Percentiles rank a stretch among this genome's conserved stretches.
phyloP scores from a whole-genome alignment of 2,113 vertebrate genomes.

The Eretmodus cyanostictus region DNA sequence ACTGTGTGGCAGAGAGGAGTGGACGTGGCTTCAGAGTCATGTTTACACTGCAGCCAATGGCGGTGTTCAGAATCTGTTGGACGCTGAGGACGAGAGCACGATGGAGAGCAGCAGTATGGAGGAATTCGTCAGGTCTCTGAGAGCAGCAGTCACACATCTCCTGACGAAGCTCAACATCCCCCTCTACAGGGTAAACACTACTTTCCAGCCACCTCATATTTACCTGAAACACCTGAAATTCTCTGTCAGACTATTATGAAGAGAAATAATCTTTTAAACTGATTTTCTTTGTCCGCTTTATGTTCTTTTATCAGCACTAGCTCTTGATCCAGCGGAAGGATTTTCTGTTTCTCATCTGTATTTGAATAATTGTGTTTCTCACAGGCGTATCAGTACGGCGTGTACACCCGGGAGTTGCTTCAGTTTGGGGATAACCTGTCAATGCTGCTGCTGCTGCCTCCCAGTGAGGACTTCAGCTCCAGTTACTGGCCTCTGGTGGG shows the following conservation, averaged over 20 bases:
- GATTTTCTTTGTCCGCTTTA: neutral
- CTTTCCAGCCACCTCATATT: neutral
- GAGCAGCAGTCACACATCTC: constrained; percentile 63
- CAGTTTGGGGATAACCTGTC: constrained; percentile 68
- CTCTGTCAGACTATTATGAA: neutral
- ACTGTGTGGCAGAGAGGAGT: constrained; percentile 66
- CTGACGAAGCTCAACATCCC: constrained; percentile 74
- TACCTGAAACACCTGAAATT: neutral
- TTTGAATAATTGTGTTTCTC: neutral
- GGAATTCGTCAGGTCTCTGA: constrained; percentile 61
- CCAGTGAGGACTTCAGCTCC: constrained; percentile 74
- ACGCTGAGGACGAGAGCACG: constrained; percentile 14
- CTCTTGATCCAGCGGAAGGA: neutral
- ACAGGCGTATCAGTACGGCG: constrained; percentile 69
- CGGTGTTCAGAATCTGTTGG: constrained; percentile 29
- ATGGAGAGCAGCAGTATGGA: constrained; percentile 44
- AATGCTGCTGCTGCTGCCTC: constrained; percentile 71
- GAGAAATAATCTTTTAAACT: neutral
- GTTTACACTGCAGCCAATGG: constrained; percentile 36
- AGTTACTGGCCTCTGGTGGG: constrained; percentile 66
- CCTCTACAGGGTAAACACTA: constrained; percentile 65
- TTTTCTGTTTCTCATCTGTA: neutral
- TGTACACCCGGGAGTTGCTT: constrained; percentile 73
- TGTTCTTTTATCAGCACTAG: neutral
- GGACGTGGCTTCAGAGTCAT: constrained; percentile 71